Percentiles rank a stretch among this genome's conserved stretches.
Conservation (phyloP, 1,140 invertebrate genomes). For the Drosophila leontia region DNA sequence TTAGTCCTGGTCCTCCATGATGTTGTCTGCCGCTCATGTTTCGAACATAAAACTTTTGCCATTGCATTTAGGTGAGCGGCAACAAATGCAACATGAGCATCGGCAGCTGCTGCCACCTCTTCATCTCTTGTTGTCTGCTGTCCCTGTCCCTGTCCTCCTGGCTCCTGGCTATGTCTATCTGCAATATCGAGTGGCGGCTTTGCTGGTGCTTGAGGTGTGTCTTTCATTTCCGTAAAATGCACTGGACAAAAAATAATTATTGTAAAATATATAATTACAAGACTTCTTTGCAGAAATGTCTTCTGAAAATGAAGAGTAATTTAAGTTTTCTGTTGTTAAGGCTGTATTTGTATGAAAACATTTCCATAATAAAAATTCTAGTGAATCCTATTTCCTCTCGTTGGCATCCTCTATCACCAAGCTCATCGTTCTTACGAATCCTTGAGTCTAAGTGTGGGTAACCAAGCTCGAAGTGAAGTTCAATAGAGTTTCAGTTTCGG, state of each 20-base stretch:
- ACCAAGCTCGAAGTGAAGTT: slow-evolving; percentile 54
- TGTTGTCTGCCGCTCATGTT: slow-evolving; percentile 37
- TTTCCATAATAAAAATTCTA: background rate
- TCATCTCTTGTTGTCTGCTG: slow-evolving; percentile 13
- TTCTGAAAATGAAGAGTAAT: background rate
- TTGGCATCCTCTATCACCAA: background rate
- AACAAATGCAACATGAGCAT: slow-evolving; percentile 36
- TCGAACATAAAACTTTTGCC: slow-evolving; percentile 70
- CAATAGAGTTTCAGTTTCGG: slow-evolving; percentile 47
- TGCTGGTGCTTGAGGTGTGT: slow-evolving; percentile 69
- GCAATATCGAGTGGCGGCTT: slow-evolving; percentile 55
- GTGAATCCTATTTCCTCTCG: background rate
- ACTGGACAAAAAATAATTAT: background rate
- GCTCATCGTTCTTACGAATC: slow-evolving; percentile 10
- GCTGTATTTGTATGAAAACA: fast-evolving
- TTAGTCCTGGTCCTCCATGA: slow-evolving; percentile 45
- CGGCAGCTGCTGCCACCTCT: slow-evolving; percentile 23
- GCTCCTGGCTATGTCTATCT: slow-evolving; percentile 23
- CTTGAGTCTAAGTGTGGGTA: slow-evolving; percentile 39
- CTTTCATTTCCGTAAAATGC: slow-evolving; percentile 26
- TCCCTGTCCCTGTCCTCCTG: slow-evolving; percentile 4
- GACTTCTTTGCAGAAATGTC: background rate
- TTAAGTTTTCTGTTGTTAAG: background rate
- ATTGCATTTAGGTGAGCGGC: slow-evolving; percentile 62
- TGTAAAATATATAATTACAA: background rate